Percentiles rank a stretch among this genome's conserved stretches.
Evolutionary conservation across 2,113 vertebrate species (phyloP).

Genomic region (Cyprinus carpio): DNA sequence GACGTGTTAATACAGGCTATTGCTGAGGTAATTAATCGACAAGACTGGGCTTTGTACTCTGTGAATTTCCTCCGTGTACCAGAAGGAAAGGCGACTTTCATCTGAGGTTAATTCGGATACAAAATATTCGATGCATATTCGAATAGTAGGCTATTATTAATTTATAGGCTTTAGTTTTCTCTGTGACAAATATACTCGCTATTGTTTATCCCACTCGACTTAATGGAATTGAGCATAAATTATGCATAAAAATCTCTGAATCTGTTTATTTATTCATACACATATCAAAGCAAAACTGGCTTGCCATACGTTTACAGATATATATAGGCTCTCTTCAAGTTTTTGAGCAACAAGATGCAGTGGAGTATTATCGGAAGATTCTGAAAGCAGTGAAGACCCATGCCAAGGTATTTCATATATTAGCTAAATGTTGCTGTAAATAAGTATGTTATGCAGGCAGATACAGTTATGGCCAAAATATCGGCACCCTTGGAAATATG

Average conservation of each 20-base stretch:
- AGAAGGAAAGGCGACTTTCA: not conserved
- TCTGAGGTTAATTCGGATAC: not conserved
- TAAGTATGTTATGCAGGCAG: not conserved
- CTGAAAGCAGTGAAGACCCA: conserved; percentile 49
- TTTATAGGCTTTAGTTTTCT: too few relatives aligned
- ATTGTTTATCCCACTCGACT: not conserved
- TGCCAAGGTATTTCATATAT: conserved; percentile 56
- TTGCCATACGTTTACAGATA: too few relatives aligned
- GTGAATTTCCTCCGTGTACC: not conserved
- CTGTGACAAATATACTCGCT: not conserved
- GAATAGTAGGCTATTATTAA: too few relatives aligned
- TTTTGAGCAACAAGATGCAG: conserved; percentile 64
- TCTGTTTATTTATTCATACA: not conserved
- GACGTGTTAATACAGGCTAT: not conserved
- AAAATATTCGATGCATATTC: not conserved
- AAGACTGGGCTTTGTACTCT: not conserved
- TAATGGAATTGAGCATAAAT: not conserved
- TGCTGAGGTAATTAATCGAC: not conserved
- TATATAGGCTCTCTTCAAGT: too few relatives aligned
- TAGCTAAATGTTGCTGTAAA: not conserved
- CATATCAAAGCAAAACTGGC: not conserved
- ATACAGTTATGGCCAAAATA: too few relatives aligned
- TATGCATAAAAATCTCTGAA: not conserved
- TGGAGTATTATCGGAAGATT: conserved; percentile 68
- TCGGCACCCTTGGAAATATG: too few relatives aligned